Conservation (phyloP, 2,797 vertebrate genomes). For the Carcharodon carcharias region DNA sequence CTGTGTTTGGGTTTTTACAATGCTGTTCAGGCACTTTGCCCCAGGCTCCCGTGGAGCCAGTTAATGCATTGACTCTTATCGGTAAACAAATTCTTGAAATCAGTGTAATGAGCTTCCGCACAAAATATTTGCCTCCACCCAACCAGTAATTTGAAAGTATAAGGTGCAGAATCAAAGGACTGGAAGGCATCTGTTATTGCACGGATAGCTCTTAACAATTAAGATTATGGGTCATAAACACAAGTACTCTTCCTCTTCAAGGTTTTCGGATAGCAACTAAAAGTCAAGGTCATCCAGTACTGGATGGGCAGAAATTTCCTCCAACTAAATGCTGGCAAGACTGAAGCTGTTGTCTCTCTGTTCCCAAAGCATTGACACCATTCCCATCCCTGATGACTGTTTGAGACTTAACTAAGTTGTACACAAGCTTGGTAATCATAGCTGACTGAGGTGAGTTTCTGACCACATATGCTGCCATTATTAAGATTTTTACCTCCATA, state of each 20-base stretch:
- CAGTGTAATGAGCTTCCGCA: neutral
- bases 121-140: neutral
- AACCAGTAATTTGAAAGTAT: neutral
- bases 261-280: neutral
- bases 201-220: neutral
- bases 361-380: too few relatives aligned
- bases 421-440: too few relatives aligned
- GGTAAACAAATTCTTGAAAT: neutral
- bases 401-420: too few relatives aligned
- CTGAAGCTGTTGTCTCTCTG: too few relatives aligned
- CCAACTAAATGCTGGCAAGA: too few relatives aligned
- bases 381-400: too few relatives aligned
- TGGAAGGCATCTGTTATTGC: neutral
- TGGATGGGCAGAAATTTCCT: too few relatives aligned
- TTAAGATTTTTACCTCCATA: too few relatives aligned
- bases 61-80: neutral
- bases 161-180: neutral
- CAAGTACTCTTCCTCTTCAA: neutral
- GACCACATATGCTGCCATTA: too few relatives aligned
- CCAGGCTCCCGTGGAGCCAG: too few relatives aligned
- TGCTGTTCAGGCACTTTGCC: neutral
- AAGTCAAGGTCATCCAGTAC: neutral
- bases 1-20: neutral
- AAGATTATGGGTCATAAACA: neutral
- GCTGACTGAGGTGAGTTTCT: too few relatives aligned